Conservation (phyloP, 2,797 vertebrate species). For the Sebastes oblongus region DNA sequence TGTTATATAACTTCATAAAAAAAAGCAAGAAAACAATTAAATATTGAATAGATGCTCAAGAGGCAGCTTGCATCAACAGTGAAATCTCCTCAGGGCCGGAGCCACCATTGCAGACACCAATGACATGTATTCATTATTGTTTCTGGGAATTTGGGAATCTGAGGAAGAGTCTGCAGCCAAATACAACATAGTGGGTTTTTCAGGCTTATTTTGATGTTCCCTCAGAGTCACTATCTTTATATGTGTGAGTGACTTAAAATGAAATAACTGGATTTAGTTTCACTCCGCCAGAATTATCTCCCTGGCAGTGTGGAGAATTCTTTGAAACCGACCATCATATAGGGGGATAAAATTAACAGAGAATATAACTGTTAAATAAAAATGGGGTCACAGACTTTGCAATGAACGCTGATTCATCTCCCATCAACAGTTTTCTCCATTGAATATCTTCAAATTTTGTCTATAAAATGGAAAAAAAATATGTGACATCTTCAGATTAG, state of each 20-base stretch:
- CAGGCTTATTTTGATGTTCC: neutral
- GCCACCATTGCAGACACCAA: neutral
- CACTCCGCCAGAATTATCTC: neutral
- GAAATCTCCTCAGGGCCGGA: neutral
- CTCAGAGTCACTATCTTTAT: neutral
- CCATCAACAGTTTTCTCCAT: neutral
- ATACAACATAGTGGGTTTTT: neutral
- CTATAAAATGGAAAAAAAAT: neutral
- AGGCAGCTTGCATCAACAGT: neutral
- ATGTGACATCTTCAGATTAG: too few relatives aligned
- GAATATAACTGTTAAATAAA: neutral
- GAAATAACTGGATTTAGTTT: neutral
- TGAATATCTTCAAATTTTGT: neutral
- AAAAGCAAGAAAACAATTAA: neutral
- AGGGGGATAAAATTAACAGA: neutral
- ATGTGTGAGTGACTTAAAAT: neutral
- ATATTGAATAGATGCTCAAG: neutral
- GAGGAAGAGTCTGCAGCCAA: neutral
- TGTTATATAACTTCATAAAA: neutral
- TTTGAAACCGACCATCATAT: neutral
- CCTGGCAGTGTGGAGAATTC: neutral
- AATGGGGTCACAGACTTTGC: neutral
- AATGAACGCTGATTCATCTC: neutral
- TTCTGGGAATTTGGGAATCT: neutral
- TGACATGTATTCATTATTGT: slow-evolving; percentile 3